A percentile compares a stretch with the other conserved stretches of the same genome.
phyloP scores from a whole-genome alignment of 2,113 vertebrate genomes.

The Microtus montanus region DNA sequence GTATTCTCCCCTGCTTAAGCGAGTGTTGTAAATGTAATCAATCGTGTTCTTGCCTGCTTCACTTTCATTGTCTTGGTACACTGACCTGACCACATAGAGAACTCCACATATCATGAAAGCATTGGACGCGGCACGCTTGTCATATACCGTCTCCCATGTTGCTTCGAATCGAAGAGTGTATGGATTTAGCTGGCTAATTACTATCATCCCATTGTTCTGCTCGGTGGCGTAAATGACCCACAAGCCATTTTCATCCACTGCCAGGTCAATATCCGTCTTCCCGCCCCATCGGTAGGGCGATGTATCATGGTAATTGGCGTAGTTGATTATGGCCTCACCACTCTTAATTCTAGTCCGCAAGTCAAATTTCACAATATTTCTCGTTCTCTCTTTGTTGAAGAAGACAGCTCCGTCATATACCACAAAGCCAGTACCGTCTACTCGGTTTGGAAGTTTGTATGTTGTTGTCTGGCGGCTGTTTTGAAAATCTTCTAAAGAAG shows the following conservation, averaged over 20 bases:
- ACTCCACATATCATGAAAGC: slow-evolving; percentile 99
- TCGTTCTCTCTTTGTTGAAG: slow-evolving; percentile 99
- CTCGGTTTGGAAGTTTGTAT: slow-evolving; percentile 97
- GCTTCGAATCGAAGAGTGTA: slow-evolving; percentile 98
- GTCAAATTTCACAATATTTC: slow-evolving; percentile 99
- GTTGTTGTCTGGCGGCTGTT: slow-evolving; percentile 95
- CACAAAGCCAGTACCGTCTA: slow-evolving; percentile 98
- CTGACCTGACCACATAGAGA: slow-evolving; percentile 96
- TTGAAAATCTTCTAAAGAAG: slow-evolving; percentile 97
- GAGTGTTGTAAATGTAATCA: slow-evolving; percentile 98
- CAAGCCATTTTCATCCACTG: slow-evolving; percentile 97
- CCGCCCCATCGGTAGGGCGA: slow-evolving; percentile 99
- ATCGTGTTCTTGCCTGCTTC: slow-evolving; percentile 97
- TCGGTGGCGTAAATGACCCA: slow-evolving; percentile 99
- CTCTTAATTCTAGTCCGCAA: slow-evolving; percentile 99
- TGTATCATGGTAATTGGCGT: slow-evolving; percentile 99
- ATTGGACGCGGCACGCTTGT: slow-evolving; percentile 98
- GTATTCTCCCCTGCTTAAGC: slow-evolving; percentile 93
- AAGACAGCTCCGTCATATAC: slow-evolving; percentile 99
- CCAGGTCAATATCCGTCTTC: slow-evolving; percentile 98
- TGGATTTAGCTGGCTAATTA: slow-evolving; percentile 98
- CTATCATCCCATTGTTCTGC: slow-evolving; percentile 99
- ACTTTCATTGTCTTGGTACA: slow-evolving; percentile 98
- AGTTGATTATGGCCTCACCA: slow-evolving; percentile 99
- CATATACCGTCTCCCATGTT: slow-evolving; percentile 96